Base-by-base conservation (phyloP, 2,888 invertebrate species). In the Ypsolopha sequella region DNA sequence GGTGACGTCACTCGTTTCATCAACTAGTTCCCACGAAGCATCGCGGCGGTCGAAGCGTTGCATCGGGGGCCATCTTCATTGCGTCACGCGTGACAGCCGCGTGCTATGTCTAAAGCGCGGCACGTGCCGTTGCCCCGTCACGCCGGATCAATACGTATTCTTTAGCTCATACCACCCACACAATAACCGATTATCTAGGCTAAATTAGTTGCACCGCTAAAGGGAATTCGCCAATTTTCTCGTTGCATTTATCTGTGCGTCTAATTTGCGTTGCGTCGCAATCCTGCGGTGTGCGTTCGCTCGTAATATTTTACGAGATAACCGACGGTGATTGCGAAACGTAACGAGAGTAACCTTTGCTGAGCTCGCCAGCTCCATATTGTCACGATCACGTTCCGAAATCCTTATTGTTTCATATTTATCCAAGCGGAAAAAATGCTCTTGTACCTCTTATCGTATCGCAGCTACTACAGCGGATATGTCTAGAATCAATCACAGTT, bases 301-400 rank as follows among this genome's bases (percentile, higher is more conserved):
- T 63, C 59, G 58, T 66, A 63, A 69, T 67, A 69, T 68, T 70
- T 75, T 67, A 68, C 63, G 65, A 65, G 67, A 69, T 71, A 69
- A 66, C 64, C 62, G 61, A 57, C 57, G 56, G 57, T 1, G 7
- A 61, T 85, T 81, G 76, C 84, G 77, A 76, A 76, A 84, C 63
- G 65, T 82, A 84, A 85, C 80, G 74, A 82, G 84, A 70, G 74
- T 82, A 82, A 85, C 85, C 85, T 86, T 86, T 85, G 74, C 61
- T 66, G 65, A 75, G 74, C 73, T 68, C 70, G 52, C 52, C 51
- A 75, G 78, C 73, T 78, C 76, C 66, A 78, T 73, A 84, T 80
- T 82, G 82, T 82, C 80, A 81, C 78, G 82, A 76, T 65, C 65
- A 62, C 49, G 70, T 81, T 79, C 78, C n/a, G 35, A 24, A 35